phyloP scores from a whole-genome alignment of 2,113 vertebrate genomes.

The Abramis brama region DNA sequence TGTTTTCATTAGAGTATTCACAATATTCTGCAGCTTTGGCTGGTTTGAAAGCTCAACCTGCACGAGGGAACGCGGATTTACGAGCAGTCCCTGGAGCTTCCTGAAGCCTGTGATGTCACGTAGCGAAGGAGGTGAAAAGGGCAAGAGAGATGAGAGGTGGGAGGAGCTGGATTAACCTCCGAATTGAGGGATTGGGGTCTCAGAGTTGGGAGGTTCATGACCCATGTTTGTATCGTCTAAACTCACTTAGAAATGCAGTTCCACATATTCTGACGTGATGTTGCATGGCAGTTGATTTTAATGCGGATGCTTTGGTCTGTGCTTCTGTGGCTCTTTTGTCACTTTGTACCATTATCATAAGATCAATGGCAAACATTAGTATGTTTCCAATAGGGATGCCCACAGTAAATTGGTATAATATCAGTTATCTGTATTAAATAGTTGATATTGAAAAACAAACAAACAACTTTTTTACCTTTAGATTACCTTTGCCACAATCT shows the following conservation, averaged over 20 bases:
- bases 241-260: conserved; percentile 27
- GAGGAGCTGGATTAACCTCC: conserved; percentile 56
- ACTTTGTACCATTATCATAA: neutral
- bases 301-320: neutral
- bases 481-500: neutral
- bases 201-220: conserved; percentile 49
- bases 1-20: conserved; percentile 44
- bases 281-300: conserved; percentile 42
- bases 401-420: neutral
- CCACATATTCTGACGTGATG: conserved; percentile 26
- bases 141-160: conserved; percentile 34
- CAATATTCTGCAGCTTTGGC: conserved; percentile 24
- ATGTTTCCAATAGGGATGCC: neutral
- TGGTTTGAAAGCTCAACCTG: conserved; percentile 28
- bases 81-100: conserved; percentile 42
- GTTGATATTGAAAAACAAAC: no score
- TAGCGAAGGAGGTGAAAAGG: conserved; percentile 14
- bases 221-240: conserved; percentile 30
- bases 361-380: neutral
- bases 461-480: no score
- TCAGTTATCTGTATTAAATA: neutral
- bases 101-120: conserved; percentile 51
- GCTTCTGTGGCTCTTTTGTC: neutral
- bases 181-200: conserved; percentile 48
- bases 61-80: conserved; percentile 44